Conservation (phyloP, 2,113 vertebrate species). For the Pseudopodoces humilis region DNA sequence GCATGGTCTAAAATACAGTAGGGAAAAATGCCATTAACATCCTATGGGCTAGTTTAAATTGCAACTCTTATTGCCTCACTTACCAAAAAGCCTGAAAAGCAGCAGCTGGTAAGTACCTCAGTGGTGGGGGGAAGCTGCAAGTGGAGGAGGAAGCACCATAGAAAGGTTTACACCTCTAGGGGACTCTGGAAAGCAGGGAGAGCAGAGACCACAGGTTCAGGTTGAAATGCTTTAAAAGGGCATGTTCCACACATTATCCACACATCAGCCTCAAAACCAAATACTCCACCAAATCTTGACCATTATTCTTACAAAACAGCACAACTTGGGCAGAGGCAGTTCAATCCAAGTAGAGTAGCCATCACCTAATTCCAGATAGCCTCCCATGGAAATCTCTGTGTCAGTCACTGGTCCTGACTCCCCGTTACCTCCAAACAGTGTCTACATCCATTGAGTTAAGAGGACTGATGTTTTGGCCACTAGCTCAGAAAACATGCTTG, state of each 20-base stretch:
- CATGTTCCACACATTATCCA: fast-evolving
- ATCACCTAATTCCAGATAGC: neutral
- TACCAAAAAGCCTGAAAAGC: neutral
- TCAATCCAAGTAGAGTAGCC: neutral
- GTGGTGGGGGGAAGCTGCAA: neutral
- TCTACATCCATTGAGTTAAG: neutral
- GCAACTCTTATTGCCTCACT: neutral
- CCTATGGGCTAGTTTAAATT: neutral
- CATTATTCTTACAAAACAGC: neutral
- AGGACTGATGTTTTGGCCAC: neutral
- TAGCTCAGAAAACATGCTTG: neutral
- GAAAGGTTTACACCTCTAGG: neutral
- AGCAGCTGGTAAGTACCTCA: neutral
- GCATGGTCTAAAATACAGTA: neutral
- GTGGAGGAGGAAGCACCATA: neutral
- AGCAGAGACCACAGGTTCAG: neutral
- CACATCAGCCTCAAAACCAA: neutral
- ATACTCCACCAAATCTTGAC: neutral
- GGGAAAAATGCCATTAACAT: neutral
- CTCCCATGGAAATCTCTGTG: neutral
- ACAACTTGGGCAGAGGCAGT: neutral
- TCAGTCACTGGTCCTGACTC: neutral
- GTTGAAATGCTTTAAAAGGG: neutral
- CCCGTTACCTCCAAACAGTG: neutral
- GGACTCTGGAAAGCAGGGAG: neutral